phyloP scores from a whole-genome alignment of 64 coral and sea anemone genomes.

The Hydrozoanthus tunicans region DNA sequence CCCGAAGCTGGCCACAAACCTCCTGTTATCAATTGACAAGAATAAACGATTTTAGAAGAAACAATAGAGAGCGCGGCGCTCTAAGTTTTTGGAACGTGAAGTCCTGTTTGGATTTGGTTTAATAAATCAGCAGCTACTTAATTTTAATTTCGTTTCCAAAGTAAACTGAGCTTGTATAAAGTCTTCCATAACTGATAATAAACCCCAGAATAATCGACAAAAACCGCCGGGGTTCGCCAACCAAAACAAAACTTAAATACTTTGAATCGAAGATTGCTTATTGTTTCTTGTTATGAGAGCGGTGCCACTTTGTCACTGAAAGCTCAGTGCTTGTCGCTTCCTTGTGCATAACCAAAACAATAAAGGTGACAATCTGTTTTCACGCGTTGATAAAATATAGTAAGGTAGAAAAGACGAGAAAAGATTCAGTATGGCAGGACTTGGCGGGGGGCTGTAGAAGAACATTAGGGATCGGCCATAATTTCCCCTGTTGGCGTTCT shows the following conservation, averaged over 20 bases:
- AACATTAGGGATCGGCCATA: neutral
- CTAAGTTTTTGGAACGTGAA: too few species aligned
- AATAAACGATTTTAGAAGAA: neutral
- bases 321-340: neutral
- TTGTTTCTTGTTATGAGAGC: constrained; percentile 1
- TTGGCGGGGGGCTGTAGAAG: neutral
- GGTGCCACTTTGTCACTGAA: neutral
- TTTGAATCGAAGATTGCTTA: constrained; percentile 9
- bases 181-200: neutral
- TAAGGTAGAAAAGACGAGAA: neutral
- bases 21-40: too few species aligned
- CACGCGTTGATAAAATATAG: neutral
- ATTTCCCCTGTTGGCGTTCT: neutral
- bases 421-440: neutral
- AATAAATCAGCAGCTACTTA: too few species aligned
- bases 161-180: neutral
- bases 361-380: neutral
- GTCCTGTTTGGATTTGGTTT: too few species aligned
- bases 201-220: too few species aligned
- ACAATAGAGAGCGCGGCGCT: too few species aligned
- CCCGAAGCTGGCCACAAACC: constrained; percentile 24
- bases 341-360: neutral
- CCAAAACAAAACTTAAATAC: constrained; percentile 9
- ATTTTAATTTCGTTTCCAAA: neutral
- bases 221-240: neutral